Base-by-base conservation (phyloP, 2,113 vertebrate species). In the Zingel zingel region DNA sequence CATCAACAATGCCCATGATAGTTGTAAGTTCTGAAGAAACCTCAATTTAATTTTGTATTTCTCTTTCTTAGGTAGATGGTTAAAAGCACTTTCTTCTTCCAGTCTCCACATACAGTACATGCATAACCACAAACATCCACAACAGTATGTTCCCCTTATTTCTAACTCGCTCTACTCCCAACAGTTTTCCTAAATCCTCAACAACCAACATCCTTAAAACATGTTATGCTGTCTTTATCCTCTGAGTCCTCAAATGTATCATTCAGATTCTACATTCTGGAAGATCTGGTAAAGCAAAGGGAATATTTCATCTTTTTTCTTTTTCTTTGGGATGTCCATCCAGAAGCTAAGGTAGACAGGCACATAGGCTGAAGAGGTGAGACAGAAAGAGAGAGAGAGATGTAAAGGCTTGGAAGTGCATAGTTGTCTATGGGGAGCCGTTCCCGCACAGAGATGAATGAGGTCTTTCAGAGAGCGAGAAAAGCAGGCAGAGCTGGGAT, bases 311-410 rank as follows among this genome's bases (percentile, higher is more conserved):
- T 87, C 83, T 58, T 90, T 93, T 92, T 95, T n/a, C n/a, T n/a
- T 94, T 95, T 94, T 94, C 94, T 93, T 95, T 93, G 95, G 95
- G 93, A 94, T 92, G 93, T 95, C 94, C 95, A 94, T 91, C 84
- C 84, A 81, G 85, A 95, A 92, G 85, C 63, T 78, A 61, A 85
- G 78, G 79, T 45, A 88, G 74, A 83, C 82, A 86, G 77, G 80
- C 85, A 87, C 76, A 83, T 45, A 62, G 87, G 67, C 62, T 79
- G 51, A 68, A 78, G 63, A 88, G 79, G 62, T 69, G 50, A 64
- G 47, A 78, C 83, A 92, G 50, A 89, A 80, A 91, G 87, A 91
- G 86, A 89, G 83, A 92, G 89, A 91, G 87, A 90, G 82, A 89
- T 75, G 57, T 80, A 90, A 88, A 94, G 89, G 79, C 86, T 92